phyloP scores from a whole-genome alignment of 1,140 invertebrate genomes.

The Drosophila willistoni region DNA sequence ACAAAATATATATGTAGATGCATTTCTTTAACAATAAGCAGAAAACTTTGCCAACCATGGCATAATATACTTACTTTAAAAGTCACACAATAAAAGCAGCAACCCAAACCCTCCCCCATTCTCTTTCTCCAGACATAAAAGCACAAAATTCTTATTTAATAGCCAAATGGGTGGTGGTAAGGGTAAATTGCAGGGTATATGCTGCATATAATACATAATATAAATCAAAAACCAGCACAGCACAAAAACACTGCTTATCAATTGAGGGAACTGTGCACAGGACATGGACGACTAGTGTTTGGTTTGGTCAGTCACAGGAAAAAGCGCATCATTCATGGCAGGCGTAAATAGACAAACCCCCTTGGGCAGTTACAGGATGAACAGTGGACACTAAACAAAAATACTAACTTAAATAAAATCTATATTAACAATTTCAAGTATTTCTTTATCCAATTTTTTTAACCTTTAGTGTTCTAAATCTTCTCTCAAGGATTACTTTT shows the following conservation, averaged over 20 bases:
- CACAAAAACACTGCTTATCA: constrained; percentile 57
- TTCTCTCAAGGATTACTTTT: neutral
- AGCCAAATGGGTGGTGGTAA: constrained; percentile 43
- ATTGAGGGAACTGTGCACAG: neutral
- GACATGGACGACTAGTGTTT: constrained; percentile 4
- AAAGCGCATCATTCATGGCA: constrained; percentile 69
- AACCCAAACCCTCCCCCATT: neutral
- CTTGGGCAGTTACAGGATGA: constrained; percentile 20
- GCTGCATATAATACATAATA: constrained; percentile 32
- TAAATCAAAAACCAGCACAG: constrained; percentile 62
- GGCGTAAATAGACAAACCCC: constrained; percentile 5
- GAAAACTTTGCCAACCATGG: constrained; percentile 28
- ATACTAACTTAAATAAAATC: too few species aligned
- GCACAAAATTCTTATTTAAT: constrained; percentile 74
- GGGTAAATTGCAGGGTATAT: neutral
- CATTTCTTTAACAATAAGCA: constrained; percentile 33
- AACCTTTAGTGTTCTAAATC: too few species aligned
- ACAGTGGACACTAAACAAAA: constrained; percentile 25
- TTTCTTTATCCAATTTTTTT: too few species aligned
- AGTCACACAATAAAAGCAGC: constrained; percentile 61
- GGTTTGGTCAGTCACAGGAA: constrained; percentile 57
- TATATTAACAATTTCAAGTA: too few species aligned
- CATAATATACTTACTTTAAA: constrained; percentile 51
- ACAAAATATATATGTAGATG: constrained; percentile 22
- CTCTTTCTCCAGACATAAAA: constrained; percentile 57